A percentile compares a stretch with the other conserved stretches of the same genome.
These are phyloP conservation scores for Peucedramus taeniatus DNA, from an alignment of 2,113 vertebrate species.

Conservation along the genomic window DNA sequence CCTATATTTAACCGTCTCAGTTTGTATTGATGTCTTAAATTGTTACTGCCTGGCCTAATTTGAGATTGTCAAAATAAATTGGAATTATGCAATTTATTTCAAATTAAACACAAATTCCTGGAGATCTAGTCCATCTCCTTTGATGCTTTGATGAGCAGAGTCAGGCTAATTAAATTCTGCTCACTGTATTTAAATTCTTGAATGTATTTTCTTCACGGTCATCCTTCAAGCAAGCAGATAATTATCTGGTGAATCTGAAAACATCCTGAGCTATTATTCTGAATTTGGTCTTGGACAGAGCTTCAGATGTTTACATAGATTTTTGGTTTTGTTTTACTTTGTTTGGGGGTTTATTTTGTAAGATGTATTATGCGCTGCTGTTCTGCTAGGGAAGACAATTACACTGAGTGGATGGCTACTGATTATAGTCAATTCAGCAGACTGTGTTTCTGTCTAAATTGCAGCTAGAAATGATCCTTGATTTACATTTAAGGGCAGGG, in stretches of 20 bases:
- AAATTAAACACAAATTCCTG: conserved; percentile 3
- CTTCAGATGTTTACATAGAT: neutral
- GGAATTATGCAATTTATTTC: neutral
- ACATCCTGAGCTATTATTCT: neutral
- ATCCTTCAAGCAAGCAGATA: neutral
- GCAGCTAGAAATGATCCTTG: neutral
- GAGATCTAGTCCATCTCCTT: neutral
- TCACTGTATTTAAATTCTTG: neutral
- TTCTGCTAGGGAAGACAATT: neutral
- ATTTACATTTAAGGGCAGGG: neutral
- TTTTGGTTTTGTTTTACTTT: neutral
- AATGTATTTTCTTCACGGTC: neutral
- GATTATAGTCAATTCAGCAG: neutral
- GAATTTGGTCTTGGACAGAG: neutral
- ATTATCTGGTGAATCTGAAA: neutral
- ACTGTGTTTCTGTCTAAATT: neutral
- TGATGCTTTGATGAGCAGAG: neutral
- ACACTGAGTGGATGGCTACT: neutral
- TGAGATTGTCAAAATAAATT: neutral
- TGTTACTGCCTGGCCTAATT: neutral
- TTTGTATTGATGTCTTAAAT: neutral
- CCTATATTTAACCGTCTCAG: neutral
- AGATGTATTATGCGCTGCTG: neutral
- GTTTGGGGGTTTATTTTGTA: neutral
- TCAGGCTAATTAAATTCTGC: neutral